A percentile compares a stretch with the other conserved stretches of the same genome.
These are phyloP conservation scores for Epistrophella euchroma DNA, from an alignment of 2,888 invertebrate genomes.

Conservation along the genomic window DNA sequence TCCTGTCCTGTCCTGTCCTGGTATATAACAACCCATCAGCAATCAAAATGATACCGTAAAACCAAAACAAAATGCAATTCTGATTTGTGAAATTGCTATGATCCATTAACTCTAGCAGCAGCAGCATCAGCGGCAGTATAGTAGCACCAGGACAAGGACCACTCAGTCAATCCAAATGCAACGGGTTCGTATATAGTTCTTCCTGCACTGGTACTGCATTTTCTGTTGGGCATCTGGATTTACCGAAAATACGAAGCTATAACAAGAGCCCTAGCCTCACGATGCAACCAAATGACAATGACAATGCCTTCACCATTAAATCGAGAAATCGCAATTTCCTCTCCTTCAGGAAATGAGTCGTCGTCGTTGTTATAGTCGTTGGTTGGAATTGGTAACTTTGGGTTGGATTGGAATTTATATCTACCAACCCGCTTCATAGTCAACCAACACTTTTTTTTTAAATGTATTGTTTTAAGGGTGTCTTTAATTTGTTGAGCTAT, in stretches of 20 bases:
- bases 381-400: not conserved
- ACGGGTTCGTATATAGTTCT: conserved; percentile 5
- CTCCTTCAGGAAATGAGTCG: conserved; percentile 65
- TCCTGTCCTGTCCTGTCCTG: not conserved
- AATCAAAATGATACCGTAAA: conserved; percentile 26
- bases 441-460: not conserved
- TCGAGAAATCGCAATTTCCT: conserved; percentile 74
- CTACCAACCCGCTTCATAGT: not conserved
- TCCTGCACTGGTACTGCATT: not conserved
- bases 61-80: conserved; percentile 58
- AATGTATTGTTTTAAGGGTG: not conserved
- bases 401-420: not conserved
- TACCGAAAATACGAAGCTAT: conserved; percentile 1
- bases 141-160: not conserved
- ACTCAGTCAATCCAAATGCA: conserved; percentile 35
- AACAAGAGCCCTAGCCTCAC: conserved; percentile 29
- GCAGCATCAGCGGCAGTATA: not conserved
- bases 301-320: conserved; percentile 70
- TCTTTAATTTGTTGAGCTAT: not conserved
- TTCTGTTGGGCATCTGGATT: conserved; percentile 24
- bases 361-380: conserved; percentile 29
- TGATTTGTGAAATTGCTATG: conserved; percentile 32
- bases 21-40: conserved; percentile 31
- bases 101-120: conserved; percentile 33
- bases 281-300: conserved; percentile 58